Percentiles rank a stretch among this genome's conserved stretches.
These are phyloP conservation scores for Pristionchus fissidentatus DNA, from an alignment of 2,888 invertebrate species.

Conservation along the genomic window DNA sequence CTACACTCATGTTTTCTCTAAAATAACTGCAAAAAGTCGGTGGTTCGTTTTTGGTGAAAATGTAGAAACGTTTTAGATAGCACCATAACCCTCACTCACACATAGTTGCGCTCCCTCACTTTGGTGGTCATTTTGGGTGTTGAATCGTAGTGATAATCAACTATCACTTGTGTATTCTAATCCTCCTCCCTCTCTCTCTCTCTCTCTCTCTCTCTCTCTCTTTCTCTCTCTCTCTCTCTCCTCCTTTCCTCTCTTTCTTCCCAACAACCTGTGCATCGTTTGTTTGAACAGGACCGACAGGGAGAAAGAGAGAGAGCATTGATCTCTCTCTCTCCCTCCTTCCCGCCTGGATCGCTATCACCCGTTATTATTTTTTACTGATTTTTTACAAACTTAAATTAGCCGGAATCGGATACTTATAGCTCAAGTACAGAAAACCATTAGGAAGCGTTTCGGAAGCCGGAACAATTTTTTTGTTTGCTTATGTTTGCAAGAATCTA, in stretches of 20 bases:
- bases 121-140: no score
- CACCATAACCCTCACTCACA: no score
- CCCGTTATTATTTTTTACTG: background rate
- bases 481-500: background rate
- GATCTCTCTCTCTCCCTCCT: background rate
- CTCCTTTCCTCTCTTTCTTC: background rate
- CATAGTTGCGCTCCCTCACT: no score
- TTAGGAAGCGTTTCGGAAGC: background rate
- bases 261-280: slow-evolving; percentile 29
- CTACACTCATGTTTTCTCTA: no score
- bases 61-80: no score
- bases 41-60: no score
- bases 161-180: no score
- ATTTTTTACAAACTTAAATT: background rate
- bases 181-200: background rate
- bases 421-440: background rate
- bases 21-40: no score
- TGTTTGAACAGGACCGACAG: slow-evolving; percentile 35
- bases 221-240: slow-evolving; percentile 3
- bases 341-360: background rate
- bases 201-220: background rate
- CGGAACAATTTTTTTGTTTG: background rate
- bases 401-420: background rate
- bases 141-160: no score
- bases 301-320: background rate